Conservation (phyloP, 64 coral and sea anemone genomes). For the Stichodactyla helianthus region DNA sequence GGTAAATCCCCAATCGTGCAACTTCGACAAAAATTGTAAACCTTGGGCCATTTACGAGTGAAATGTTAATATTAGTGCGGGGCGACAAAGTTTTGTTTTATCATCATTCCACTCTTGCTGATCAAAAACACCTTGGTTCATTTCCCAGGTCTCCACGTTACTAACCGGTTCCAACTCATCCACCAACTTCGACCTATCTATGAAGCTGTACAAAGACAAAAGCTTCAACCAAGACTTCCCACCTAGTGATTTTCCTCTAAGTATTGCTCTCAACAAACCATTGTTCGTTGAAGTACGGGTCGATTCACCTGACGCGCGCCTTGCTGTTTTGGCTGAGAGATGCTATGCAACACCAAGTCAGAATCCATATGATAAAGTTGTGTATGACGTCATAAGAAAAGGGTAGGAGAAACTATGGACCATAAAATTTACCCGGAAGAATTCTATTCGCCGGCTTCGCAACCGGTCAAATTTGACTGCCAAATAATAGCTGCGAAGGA, state of each 20-base stretch:
- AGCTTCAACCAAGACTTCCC: not conserved
- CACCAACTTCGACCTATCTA: constrained; percentile 10
- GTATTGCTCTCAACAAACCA: constrained; percentile 1
- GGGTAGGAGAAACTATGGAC: constrained; percentile 14
- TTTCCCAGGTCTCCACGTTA: constrained; percentile 1
- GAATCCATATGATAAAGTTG: constrained; percentile 47
- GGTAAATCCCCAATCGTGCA: too few species aligned
- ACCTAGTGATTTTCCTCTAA: constrained; percentile 1
- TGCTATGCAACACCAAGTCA: constrained; percentile 84
- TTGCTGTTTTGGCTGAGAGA: constrained; percentile 56
- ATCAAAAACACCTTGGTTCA: not conserved
- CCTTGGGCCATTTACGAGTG: too few species aligned
- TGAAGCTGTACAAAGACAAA: constrained; percentile 7
- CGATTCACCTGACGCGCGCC: constrained; percentile 61
- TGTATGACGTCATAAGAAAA: constrained; percentile 67
- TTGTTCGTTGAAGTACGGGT: constrained; percentile 33
- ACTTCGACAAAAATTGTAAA: too few species aligned
- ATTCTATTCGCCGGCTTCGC: too few species aligned
- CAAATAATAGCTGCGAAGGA: too few species aligned
- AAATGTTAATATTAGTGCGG: too few species aligned
- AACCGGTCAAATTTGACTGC: too few species aligned
- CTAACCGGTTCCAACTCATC: constrained; percentile 15
- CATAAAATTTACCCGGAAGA: not conserved
- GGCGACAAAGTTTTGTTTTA: not conserved
- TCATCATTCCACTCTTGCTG: not conserved